Conservation (phyloP, 1,140 invertebrate genomes). For the Melitaea cinxia region DNA sequence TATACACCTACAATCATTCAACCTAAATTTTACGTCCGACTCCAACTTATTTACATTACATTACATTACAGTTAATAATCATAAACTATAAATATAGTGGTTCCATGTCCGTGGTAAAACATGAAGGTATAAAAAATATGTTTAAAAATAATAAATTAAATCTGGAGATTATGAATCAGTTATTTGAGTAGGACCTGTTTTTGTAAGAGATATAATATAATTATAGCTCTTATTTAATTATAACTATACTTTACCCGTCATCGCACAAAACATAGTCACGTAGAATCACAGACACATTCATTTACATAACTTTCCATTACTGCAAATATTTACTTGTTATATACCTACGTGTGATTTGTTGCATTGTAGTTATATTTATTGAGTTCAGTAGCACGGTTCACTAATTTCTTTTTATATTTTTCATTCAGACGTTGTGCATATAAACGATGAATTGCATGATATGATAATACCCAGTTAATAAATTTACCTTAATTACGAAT, state of each 20-base stretch:
- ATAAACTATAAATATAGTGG: no score
- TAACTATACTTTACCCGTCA: not conserved
- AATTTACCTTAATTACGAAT: no score
- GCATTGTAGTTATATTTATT: not conserved
- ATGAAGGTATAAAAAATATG: no score
- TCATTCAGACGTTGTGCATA: not conserved
- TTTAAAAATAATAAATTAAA: no score
- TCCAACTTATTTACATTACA: not conserved
- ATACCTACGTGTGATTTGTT: not conserved
- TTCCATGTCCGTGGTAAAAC: no score
- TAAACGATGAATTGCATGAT: not conserved
- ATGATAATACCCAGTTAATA: no score
- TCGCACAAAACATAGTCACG: slow-evolving; percentile 4
- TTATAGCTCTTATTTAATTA: no score
- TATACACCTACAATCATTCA: no score
- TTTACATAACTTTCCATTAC: slow-evolving; percentile 9
- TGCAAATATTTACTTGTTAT: slow-evolving; percentile 2
- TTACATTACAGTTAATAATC: no score
- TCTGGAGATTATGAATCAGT: not conserved
- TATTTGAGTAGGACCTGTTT: not conserved
- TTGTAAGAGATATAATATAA: no score
- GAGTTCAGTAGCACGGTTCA: not conserved
- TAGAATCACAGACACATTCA: not conserved
- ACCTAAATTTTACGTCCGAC: not conserved
- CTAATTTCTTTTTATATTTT: slow-evolving; percentile 2